Evolutionary conservation across 2,797 vertebrate species (phyloP).

Genomic region (Discoglossus pictus): DNA sequence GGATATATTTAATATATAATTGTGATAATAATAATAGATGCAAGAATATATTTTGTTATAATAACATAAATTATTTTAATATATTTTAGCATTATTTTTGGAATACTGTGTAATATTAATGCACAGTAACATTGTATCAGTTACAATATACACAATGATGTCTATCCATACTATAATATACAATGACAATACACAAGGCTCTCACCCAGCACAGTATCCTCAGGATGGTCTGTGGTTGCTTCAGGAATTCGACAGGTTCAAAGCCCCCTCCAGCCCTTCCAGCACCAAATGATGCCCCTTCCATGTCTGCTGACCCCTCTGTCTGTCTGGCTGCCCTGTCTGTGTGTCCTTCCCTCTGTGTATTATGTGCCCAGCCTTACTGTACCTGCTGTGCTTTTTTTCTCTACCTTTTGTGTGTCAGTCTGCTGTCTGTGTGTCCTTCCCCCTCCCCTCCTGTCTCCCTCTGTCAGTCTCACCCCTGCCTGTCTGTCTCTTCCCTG

Average conservation of each 20-base stretch:
- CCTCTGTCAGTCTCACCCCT: conserved; percentile 3
- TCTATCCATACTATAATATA: conserved; percentile 1
- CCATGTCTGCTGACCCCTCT: conserved; percentile 75
- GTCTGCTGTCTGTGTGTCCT: conserved; percentile 10
- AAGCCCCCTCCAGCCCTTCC: conserved; percentile 82
- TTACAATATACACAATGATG: too few species aligned
- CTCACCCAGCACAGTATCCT: conserved; percentile 89
- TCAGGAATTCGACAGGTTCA: conserved; percentile 84
- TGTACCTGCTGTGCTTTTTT: not conserved
- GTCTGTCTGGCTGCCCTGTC: conserved; percentile 44
- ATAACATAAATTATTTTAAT: too few species aligned
- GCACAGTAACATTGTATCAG: too few species aligned
- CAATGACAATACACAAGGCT: conserved; percentile 17
- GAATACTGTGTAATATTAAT: too few species aligned
- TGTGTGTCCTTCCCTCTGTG: conserved; percentile 52
- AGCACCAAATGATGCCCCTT: conserved; percentile 93
- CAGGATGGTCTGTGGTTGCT: conserved; percentile 90
- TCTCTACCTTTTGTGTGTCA: too few species aligned
- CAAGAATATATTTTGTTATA: too few species aligned
- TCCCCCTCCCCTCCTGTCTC: conserved; percentile 3
- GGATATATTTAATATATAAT: too few species aligned
- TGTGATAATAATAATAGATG: too few species aligned
- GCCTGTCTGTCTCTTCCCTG: not conserved
- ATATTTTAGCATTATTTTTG: too few species aligned
- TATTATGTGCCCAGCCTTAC: conserved; percentile 23